Evolutionary conservation across 2,888 invertebrate species (phyloP).

Genomic region (Blera fallax): DNA sequence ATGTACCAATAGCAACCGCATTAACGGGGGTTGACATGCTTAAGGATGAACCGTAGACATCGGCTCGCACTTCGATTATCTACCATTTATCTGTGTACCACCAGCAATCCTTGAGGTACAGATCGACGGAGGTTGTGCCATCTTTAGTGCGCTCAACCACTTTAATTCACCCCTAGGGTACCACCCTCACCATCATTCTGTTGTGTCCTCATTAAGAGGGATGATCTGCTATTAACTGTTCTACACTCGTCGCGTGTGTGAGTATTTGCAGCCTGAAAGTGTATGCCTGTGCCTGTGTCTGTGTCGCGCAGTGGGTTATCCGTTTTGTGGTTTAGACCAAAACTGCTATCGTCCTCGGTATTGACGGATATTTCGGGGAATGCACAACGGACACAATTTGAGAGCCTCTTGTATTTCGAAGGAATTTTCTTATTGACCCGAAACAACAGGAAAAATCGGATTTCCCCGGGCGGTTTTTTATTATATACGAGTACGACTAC

Average conservation of each 20-base stretch:
- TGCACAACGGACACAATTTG: constrained; percentile 69
- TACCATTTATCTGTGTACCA: constrained; percentile 63
- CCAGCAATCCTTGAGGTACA: constrained; percentile 52
- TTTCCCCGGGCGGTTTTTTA: constrained; percentile 59
- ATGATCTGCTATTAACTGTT: constrained; percentile 64
- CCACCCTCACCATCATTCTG: constrained; percentile 52
- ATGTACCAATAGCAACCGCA: constrained; percentile 70
- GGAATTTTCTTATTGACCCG: constrained; percentile 54
- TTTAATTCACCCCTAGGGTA: constrained; percentile 44
- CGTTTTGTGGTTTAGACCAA: constrained; percentile 71
- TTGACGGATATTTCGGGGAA: constrained; percentile 64
- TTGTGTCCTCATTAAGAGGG: constrained; percentile 59
- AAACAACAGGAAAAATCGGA: constrained; percentile 62
- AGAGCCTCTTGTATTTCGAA: constrained; percentile 42
- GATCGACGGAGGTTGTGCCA: constrained; percentile 67
- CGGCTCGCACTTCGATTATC: constrained; percentile 67
- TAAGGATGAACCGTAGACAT: constrained; percentile 68
- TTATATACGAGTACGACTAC: too few relatives aligned
- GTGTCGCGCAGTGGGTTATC: constrained; percentile 69
- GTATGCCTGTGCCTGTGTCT: neutral
- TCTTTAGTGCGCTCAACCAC: constrained; percentile 35
- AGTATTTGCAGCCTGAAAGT: constrained; percentile 8
- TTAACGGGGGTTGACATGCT: constrained; percentile 72
- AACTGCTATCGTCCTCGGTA: constrained; percentile 64
- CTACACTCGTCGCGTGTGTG: constrained; percentile 12